Conservation (phyloP, 2,888 invertebrate genomes). For the Catocala nupta region DNA sequence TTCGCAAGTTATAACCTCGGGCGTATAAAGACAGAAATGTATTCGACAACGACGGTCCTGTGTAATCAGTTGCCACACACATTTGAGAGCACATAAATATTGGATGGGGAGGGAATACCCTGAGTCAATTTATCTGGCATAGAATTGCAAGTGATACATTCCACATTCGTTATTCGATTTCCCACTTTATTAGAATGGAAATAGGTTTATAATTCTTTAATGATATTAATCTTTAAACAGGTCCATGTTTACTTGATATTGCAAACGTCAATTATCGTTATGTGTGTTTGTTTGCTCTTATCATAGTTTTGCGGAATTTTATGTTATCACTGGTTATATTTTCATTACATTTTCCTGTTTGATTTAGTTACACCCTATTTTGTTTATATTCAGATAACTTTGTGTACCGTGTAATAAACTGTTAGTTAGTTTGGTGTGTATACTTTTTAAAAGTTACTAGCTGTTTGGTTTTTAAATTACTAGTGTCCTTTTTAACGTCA, state of each 20-base stretch:
- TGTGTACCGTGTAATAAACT: too few species aligned
- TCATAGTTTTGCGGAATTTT: slow-evolving; percentile 13
- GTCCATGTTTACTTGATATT: slow-evolving; percentile 36
- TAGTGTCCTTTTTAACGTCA: too few species aligned
- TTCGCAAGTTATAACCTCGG: slow-evolving; percentile 9
- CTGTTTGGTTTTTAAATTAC: too few species aligned
- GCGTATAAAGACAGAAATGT: slow-evolving; percentile 32
- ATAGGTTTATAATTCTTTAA: slow-evolving; percentile 38
- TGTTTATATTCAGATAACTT: neutral
- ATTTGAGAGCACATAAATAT: slow-evolving; percentile 61
- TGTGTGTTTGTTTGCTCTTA: slow-evolving; percentile 16
- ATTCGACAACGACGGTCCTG: slow-evolving; percentile 20
- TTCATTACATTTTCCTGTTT: slow-evolving; percentile 31
- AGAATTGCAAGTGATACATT: slow-evolving; percentile 69
- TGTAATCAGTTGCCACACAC: slow-evolving; percentile 32
- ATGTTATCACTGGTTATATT: slow-evolving; percentile 32
- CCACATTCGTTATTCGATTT: slow-evolving; percentile 30
- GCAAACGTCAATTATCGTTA: slow-evolving; percentile 27
- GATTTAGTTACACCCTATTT: slow-evolving; percentile 9
- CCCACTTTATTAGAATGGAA: slow-evolving; percentile 27
- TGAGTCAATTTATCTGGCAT: slow-evolving; percentile 70
- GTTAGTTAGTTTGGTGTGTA: too few species aligned
- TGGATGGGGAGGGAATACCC: slow-evolving; percentile 73
- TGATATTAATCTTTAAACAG: slow-evolving; percentile 29
- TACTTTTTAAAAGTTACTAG: too few species aligned